Evolutionary conservation across 2,113 vertebrate species (phyloP).

Genomic region (Etia nguti): DNA sequence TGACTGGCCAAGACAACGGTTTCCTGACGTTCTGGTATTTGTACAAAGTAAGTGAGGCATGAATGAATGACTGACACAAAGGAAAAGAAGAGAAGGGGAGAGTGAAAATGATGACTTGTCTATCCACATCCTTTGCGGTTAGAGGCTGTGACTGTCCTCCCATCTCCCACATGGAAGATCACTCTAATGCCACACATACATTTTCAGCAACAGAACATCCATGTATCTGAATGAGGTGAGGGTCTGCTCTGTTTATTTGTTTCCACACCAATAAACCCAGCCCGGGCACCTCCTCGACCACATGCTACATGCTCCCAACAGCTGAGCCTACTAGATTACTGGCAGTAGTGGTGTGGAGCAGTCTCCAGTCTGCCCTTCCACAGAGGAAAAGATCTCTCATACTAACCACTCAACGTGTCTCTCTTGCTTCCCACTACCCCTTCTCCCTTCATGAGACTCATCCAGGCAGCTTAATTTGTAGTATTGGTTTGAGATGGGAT

Average conservation of each 20-base stretch:
- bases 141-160: slow-evolving; percentile 22
- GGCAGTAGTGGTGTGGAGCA: slow-evolving; percentile 17
- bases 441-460: not conserved
- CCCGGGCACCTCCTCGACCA: slow-evolving; percentile 2
- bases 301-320: slow-evolving; percentile 17
- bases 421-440: slow-evolving; percentile 1
- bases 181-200: slow-evolving; percentile 33
- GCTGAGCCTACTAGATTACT: slow-evolving; percentile 49
- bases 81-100: not conserved
- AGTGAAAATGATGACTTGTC: slow-evolving; percentile 15
- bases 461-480: not conserved
- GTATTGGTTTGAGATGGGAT: not conserved
- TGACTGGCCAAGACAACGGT: not conserved
- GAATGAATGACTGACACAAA: not conserved
- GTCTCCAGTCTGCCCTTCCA: slow-evolving; percentile 47
- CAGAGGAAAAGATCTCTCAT: slow-evolving; percentile 58
- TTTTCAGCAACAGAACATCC: slow-evolving; percentile 7
- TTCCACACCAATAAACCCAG: slow-evolving; percentile 27
- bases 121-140: slow-evolving; percentile 54
- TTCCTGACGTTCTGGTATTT: not conserved
- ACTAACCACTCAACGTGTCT: slow-evolving; percentile 5
- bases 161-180: slow-evolving; percentile 32
- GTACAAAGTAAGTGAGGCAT: not conserved
- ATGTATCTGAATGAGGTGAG: not conserved
- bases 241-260: slow-evolving; percentile 27